Evolutionary conservation across 2,888 invertebrate genomes (phyloP).

Genomic region (Hemicrepidius hirtus): DNA sequence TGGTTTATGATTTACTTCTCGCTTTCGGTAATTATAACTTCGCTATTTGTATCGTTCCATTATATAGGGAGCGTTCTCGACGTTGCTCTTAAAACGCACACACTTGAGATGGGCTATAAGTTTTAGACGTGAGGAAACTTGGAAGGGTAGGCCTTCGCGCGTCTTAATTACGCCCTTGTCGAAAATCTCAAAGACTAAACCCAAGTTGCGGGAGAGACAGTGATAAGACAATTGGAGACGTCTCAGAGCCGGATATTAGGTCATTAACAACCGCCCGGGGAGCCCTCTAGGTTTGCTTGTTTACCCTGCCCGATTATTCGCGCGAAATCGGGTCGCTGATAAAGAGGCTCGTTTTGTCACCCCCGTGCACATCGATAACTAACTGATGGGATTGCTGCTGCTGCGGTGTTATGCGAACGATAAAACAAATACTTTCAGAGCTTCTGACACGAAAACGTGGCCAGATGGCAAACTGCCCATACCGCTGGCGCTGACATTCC

Average conservation of each 20-base stretch:
- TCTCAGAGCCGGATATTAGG: constrained; percentile 50
- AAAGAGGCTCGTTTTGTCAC: constrained; percentile 37
- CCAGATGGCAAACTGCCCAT: constrained; percentile 61
- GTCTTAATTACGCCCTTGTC: constrained; percentile 58
- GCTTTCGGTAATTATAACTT: constrained; percentile 47
- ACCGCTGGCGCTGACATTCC: constrained; percentile 50
- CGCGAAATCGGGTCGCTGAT: constrained; percentile 50
- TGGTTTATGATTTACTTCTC: constrained; percentile 50
- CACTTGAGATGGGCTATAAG: constrained; percentile 32
- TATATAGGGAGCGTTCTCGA: not conserved
- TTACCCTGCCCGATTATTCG: constrained; percentile 45
- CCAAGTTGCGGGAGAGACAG: constrained; percentile 49
- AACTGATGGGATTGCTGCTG: constrained; percentile 43
- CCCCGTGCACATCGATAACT: constrained; percentile 32
- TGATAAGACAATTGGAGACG: constrained; percentile 52
- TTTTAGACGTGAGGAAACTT: constrained; percentile 53
- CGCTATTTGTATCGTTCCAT: constrained; percentile 26
- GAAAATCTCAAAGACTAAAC: constrained; percentile 60
- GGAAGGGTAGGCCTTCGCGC: constrained; percentile 51
- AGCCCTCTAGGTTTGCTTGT: constrained; percentile 50
- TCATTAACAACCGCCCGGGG: constrained; percentile 51
- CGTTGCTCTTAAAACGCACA: constrained; percentile 3
- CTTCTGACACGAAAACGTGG: constrained; percentile 53
- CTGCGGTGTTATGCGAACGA: constrained; percentile 35
- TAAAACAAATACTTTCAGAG: constrained; percentile 38